These are phyloP conservation scores for Catharus bicknelli DNA, from an alignment of 2,113 vertebrate genomes.

Conservation along the genomic window DNA sequence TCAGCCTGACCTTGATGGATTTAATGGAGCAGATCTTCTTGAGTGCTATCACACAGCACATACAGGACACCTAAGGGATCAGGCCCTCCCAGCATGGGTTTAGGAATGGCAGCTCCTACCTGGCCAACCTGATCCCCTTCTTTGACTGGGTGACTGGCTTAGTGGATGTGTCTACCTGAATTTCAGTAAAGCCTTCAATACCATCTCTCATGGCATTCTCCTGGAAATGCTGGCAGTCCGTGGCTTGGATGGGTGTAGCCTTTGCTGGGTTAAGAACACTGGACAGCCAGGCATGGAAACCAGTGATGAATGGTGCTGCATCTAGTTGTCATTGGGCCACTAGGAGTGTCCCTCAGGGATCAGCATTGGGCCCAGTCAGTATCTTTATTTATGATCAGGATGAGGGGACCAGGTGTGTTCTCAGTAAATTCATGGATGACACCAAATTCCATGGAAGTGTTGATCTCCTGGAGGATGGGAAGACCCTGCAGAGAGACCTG, in stretches of 20 bases:
- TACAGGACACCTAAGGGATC: background rate
- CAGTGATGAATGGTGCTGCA: background rate
- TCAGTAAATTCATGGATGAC: background rate
- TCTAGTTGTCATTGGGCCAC: background rate
- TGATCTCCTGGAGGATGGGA: background rate
- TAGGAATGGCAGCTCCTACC: background rate
- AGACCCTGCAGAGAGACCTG: background rate
- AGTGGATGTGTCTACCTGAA: background rate
- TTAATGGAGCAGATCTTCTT: background rate
- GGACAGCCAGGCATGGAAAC: background rate
- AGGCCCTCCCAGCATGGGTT: background rate
- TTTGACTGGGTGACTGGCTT: background rate
- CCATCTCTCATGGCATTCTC: background rate
- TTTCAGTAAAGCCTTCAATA: background rate
- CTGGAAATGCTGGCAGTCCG: background rate
- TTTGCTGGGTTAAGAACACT: background rate
- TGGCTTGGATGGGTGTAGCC: background rate
- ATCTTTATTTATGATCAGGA: background rate
- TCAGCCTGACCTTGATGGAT: background rate
- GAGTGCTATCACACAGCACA: background rate
- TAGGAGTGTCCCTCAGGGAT: background rate
- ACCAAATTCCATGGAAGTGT: background rate
- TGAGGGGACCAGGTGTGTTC: background rate
- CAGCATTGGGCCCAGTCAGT: accelerated
- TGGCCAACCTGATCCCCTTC: background rate